These are phyloP conservation scores for Siderastrea radians DNA, from an alignment of 92 coral and sea anemone species.

Conservation along the genomic window DNA sequence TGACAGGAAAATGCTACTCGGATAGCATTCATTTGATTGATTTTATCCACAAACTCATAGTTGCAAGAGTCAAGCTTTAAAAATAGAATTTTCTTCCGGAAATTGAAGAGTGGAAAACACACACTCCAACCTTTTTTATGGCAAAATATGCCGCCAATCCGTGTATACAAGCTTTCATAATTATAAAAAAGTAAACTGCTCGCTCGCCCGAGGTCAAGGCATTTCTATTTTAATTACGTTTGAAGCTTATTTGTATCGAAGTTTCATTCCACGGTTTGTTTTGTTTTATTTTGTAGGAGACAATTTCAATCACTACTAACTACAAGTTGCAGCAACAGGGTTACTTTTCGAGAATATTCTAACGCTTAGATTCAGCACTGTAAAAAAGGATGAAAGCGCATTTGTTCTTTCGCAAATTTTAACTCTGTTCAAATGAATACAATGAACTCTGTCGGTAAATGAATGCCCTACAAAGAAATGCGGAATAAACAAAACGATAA, in stretches of 20 bases:
- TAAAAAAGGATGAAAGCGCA: not conserved
- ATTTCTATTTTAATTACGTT: not conserved
- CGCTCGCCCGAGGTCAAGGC: not conserved
- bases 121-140: too few species aligned
- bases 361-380: not conserved
- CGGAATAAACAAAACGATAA: not conserved
- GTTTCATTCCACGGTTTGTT: not conserved
- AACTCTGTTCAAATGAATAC: not conserved
- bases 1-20: not conserved
- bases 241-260: not conserved
- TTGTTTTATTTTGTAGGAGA: not conserved
- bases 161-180: not conserved
- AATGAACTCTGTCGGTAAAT: not conserved
- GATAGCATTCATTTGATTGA: too few species aligned
- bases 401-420: not conserved
- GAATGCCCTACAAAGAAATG: not conserved
- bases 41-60: too few species aligned
- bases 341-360: not conserved
- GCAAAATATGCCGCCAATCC: too few species aligned
- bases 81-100: not conserved
- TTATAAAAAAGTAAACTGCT: not conserved
- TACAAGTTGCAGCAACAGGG: not conserved
- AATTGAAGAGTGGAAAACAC: too few species aligned
- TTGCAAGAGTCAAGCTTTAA: not conserved
- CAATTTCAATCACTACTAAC: not conserved